These are phyloP conservation scores for Actenoides lindsayi DNA, from an alignment of 2,113 vertebrate species.

Conservation along the genomic window DNA sequence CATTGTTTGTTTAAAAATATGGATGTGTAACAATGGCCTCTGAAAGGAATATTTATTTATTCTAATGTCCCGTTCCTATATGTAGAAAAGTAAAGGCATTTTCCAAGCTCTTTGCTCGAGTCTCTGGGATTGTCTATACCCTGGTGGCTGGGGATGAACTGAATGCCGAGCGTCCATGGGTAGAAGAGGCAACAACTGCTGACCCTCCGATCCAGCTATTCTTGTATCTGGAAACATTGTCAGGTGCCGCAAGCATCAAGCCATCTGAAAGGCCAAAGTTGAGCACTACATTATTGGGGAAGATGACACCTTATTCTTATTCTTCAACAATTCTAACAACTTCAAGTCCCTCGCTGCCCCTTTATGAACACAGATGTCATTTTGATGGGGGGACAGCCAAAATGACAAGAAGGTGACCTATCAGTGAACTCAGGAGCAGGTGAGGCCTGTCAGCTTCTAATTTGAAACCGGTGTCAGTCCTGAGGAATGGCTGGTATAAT, in stretches of 20 bases:
- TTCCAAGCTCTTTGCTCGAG: not conserved
- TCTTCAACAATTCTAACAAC: conserved; percentile 71
- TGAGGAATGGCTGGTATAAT: conserved; percentile 78
- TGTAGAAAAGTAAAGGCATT: not conserved
- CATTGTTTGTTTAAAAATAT: not conserved
- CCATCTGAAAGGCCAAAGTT: conserved; percentile 68
- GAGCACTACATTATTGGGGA: conserved; percentile 57
- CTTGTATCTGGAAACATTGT: conserved; percentile 48
- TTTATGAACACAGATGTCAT: conserved; percentile 78
- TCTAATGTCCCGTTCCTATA: not conserved
- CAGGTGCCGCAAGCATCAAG: conserved; percentile 2
- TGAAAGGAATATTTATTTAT: not conserved
- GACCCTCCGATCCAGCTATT: conserved; percentile 19
- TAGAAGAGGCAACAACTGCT: conserved; percentile 12
- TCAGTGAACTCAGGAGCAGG: conserved; percentile 83
- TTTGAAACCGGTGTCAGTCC: conserved; percentile 80
- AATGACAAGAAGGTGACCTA: conserved; percentile 82
- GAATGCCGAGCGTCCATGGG: not conserved
- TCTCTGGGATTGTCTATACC: not conserved
- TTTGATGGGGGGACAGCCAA: conserved; percentile 62
- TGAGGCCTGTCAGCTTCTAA: conserved; percentile 85
- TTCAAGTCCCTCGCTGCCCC: conserved; percentile 33
- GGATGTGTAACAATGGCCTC: not conserved
- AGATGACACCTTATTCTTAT: conserved; percentile 68
- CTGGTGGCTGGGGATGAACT: not conserved